Percentiles rank a stretch among this genome's conserved stretches.
phyloP scores from a whole-genome alignment of 2,888 invertebrate genomes.

The Rosalia funebris region DNA sequence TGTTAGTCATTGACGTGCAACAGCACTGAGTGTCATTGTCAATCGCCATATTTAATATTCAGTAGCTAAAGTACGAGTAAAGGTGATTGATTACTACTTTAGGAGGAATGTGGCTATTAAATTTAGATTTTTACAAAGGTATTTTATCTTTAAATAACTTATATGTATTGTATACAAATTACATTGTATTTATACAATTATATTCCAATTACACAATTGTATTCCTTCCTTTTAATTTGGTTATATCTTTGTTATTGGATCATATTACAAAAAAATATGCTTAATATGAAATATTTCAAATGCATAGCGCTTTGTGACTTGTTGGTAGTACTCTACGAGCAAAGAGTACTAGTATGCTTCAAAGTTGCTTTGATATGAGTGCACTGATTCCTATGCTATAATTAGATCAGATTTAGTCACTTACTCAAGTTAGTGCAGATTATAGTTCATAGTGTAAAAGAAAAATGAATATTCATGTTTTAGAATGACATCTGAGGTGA shows the following conservation, averaged over 20 bases:
- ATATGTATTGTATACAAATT: no score
- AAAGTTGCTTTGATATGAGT: background rate
- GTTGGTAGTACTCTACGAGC: slow-evolving; percentile 1
- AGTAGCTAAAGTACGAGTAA: background rate
- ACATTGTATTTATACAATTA: no score
- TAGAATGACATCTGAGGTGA: slow-evolving; percentile 70
- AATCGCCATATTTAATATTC: slow-evolving; percentile 14
- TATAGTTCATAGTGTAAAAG: background rate
- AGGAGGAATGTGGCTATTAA: slow-evolving; percentile 24
- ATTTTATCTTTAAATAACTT: slow-evolving; percentile 8
- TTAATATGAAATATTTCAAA: slow-evolving; percentile 20
- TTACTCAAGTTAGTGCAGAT: slow-evolving; percentile 11
- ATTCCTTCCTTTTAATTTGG: slow-evolving; percentile 1
- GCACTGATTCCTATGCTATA: slow-evolving; percentile 21
- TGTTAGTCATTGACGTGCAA: no score
- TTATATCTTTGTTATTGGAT: slow-evolving; percentile 4
- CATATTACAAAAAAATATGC: slow-evolving; percentile 23
- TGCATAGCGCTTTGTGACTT: slow-evolving; percentile 3
- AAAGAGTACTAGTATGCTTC: background rate
- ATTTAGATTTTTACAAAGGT: slow-evolving; percentile 27
- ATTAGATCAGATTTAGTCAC: slow-evolving; percentile 29
- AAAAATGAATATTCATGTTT: slow-evolving; percentile 37
- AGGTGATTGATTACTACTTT: slow-evolving; percentile 20
- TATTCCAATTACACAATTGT: no score
- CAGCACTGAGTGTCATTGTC: slow-evolving; percentile 8